Percentiles rank a stretch among this genome's conserved stretches.
Conservation (phyloP, 2,888 invertebrate species). For the Thymelicus acteon region DNA sequence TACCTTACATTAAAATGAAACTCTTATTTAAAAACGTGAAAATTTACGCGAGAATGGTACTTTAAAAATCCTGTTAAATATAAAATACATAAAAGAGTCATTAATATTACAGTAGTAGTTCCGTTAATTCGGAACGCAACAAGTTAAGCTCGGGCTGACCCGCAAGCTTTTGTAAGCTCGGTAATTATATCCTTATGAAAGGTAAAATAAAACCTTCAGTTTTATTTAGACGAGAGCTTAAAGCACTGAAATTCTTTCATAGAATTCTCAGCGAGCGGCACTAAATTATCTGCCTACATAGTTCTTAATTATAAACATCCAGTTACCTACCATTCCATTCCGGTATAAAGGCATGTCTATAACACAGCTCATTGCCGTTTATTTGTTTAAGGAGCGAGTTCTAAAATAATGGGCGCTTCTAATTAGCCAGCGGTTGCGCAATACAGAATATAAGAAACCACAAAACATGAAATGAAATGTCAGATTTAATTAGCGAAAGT, state of each 20-base stretch:
- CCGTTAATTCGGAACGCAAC: slow-evolving; percentile 60
- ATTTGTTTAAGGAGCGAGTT: slow-evolving; percentile 32
- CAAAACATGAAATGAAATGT: slow-evolving; percentile 31
- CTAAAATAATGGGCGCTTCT: slow-evolving; percentile 35
- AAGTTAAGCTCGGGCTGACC: slow-evolving; percentile 57
- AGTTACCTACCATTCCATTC: slow-evolving; percentile 44
- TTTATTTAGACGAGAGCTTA: slow-evolving; percentile 29
- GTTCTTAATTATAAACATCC: slow-evolving; percentile 48
- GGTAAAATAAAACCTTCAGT: slow-evolving; percentile 36
- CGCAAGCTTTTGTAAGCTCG: slow-evolving; percentile 49
- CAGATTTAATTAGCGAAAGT: slow-evolving; percentile 20
- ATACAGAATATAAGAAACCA: slow-evolving; percentile 31
- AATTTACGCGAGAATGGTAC: neutral
- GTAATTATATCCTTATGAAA: slow-evolving; percentile 40
- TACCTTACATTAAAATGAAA: neutral
- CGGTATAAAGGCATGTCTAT: slow-evolving; percentile 31
- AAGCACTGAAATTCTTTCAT: slow-evolving; percentile 34
- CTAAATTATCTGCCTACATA: slow-evolving; percentile 42
- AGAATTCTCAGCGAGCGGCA: slow-evolving; percentile 31
- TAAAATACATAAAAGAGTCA: slow-evolving; percentile 24
- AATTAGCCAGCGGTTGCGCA: slow-evolving; percentile 35
- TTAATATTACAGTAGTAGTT: slow-evolving; percentile 45
- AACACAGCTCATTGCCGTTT: slow-evolving; percentile 24
- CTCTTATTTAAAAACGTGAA: neutral
- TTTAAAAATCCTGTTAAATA: neutral